Base-by-base conservation (phyloP, 1,140 invertebrate species). In the Zaprionus lachaisei region DNA sequence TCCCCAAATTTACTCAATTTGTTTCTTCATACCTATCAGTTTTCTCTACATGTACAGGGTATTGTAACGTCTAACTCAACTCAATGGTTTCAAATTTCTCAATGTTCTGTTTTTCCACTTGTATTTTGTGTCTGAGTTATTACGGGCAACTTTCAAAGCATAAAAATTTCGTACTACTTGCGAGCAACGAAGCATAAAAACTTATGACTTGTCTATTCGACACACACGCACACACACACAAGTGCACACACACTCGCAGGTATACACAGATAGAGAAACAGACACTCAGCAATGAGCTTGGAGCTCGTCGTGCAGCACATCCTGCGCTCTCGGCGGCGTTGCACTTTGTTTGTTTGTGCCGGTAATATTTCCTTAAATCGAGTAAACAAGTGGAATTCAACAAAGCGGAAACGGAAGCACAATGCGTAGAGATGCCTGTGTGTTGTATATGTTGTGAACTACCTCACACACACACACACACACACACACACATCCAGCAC, bases 321-420 rank as follows among this genome's bases (percentile, higher is more conserved):
- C 70, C 70, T 51, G 61, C 62, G 62, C 57, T 67, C 38, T 71
- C 56, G 73, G 60, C 62, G 61, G 44, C 63, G 73, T 51, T 87
- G 85, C 81, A 90, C 85, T 90, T 90, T 90, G 84, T 89, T 89
- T 89, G 84, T 84, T 89, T 89, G 85, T 85, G 81, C 84, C 84
- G 85, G 84, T 89, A 89, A 89, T 89, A 89, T 89, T 90, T 89
- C 84, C 85, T 89, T 89, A 89, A 89, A 89, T 89, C 84, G 84
- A 89, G 85, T 89, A 89, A 89, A 89, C 84, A 89, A 89, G 84
- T 89, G 85, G 85, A 89, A 79, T 84, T 90, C 84, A 89, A 90
- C 85, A 89, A 85, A 89, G 85, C 85, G 85, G 85, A 89, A 89
- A 90, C 85, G 85, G 85, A 89, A 89, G 85, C 85, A 89, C 81